Conservation (phyloP, 2,113 vertebrate genomes). For the Prinia subflava region DNA sequence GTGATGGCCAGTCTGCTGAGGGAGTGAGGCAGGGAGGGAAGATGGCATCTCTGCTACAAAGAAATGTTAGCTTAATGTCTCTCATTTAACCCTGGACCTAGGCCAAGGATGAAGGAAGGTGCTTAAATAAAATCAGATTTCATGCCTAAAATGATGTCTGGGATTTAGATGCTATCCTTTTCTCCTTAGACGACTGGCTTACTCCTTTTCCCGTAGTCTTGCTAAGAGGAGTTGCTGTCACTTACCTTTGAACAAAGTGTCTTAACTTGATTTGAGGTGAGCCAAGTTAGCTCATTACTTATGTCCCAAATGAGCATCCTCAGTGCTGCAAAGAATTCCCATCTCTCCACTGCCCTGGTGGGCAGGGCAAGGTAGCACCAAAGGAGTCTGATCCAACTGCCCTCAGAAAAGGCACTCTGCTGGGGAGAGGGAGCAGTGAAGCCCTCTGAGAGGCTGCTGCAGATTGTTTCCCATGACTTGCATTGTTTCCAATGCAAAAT, state of each 20-base stretch:
- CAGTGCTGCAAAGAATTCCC: not conserved
- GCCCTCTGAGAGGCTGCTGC: not conserved
- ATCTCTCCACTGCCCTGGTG: fast-evolving
- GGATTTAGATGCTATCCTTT: not conserved
- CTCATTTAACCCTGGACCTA: not conserved
- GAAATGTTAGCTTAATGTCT: not conserved
- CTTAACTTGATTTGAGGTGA: not conserved
- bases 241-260: not conserved
- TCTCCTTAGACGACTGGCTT: not conserved
- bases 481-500: not conserved
- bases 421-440: not conserved
- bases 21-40: not conserved
- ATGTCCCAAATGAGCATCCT: not conserved
- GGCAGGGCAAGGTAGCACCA: not conserved
- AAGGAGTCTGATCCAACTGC: not conserved
- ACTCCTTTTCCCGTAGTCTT: not conserved
- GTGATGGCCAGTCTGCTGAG: not conserved
- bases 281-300: not conserved
- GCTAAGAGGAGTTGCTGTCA: not conserved
- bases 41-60: not conserved
- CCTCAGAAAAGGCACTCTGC: not conserved
- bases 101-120: not conserved
- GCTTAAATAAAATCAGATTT: not conserved
- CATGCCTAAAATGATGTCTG: not conserved
- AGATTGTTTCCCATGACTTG: not conserved